Percentiles rank a stretch among this genome's conserved stretches.
Evolutionary conservation across 2,888 invertebrate genomes (phyloP).

Genomic region (Patella depressa): DNA sequence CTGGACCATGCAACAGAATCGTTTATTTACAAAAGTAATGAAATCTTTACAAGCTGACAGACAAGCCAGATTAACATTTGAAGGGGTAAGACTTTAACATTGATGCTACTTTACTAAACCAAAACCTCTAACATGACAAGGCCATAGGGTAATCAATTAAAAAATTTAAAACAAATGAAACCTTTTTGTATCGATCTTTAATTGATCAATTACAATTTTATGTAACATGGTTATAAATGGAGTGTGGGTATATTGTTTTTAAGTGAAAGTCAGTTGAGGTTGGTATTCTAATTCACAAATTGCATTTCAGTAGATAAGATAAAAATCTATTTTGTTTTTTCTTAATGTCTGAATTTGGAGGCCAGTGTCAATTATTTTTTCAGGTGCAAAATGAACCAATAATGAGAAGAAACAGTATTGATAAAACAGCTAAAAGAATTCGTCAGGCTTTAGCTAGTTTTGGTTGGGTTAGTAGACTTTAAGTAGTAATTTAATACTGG

Average conservation of each 20-base stretch:
- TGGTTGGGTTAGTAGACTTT: slow-evolving; percentile 75
- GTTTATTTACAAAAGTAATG: slow-evolving; percentile 79
- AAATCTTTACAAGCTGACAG: slow-evolving; percentile 79
- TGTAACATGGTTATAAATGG: too few species aligned
- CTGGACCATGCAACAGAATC: slow-evolving; percentile 79
- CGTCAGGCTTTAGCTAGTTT: slow-evolving; percentile 80
- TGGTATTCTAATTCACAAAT: too few species aligned
- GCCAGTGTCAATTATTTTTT: slow-evolving; percentile 18
- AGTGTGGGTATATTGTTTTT: too few species aligned
- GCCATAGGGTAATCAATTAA: too few species aligned
- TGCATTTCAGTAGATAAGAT: too few species aligned
- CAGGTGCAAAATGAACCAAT: slow-evolving; percentile 78
- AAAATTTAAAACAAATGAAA: too few species aligned
- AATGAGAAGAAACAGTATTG: slow-evolving; percentile 79
- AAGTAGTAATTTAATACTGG: neutral
- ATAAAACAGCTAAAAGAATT: slow-evolving; percentile 77
- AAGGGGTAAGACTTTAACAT: slow-evolving; percentile 67
- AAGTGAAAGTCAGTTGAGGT: too few species aligned
- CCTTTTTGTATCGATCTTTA: too few species aligned
- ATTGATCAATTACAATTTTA: too few species aligned
- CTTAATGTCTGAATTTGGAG: too few species aligned
- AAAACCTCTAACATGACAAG: neutral
- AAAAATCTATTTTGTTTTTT: too few species aligned
- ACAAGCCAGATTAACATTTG: slow-evolving; percentile 76
- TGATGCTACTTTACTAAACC: neutral